Base-by-base conservation (phyloP, 1,140 invertebrate species). In the Gryllus bimaculatus region DNA sequence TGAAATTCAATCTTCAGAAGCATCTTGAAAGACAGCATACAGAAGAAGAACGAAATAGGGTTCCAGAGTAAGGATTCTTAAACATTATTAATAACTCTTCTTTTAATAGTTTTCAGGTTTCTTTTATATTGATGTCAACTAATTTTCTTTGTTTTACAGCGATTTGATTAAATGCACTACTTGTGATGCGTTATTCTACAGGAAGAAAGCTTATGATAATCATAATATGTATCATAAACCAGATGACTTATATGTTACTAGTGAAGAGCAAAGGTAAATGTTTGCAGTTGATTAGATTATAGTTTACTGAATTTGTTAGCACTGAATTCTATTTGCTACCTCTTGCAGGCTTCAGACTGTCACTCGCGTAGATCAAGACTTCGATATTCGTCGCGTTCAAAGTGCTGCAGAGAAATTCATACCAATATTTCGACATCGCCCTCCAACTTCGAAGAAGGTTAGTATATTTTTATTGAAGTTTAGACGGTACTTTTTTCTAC, bases 1-100 rank as follows among this genome's bases (percentile, higher is more conserved):
- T 91, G 73, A 92, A 92, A 84, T 91, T 91, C 78, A 92, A 92
- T 85, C 85, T 92, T 80, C 81, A 88, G 86, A 90, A 90, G 84
- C 91, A 92, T 83, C 86, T 91, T 80, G 86, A 86, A 81, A 87
- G 88, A 80, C 88, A 89, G 81, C 91, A 92, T 81, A 84, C 84
- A 77, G 84, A 89, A 84, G 87, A 89, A 82, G 88, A 90, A 86
- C 83, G 88, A 84, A 85, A 88, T 82, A 82, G 81, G 47, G 81
- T 86, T 75, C 90, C 90, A 12, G 85, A 86, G 84, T 84, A 80
- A 82, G 82, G 54, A 66, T 13, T 66, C 78, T 78, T 15, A 54
- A 26, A 8, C 3, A 8, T 15, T 75, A 73, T 20, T 73, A 76
- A 76, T 76, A 26, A 47, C 8, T 48, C 10, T 20, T 77, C 1